Evolutionary conservation across 1,140 invertebrate genomes (phyloP).

Genomic region (Idris sp.): DNA sequence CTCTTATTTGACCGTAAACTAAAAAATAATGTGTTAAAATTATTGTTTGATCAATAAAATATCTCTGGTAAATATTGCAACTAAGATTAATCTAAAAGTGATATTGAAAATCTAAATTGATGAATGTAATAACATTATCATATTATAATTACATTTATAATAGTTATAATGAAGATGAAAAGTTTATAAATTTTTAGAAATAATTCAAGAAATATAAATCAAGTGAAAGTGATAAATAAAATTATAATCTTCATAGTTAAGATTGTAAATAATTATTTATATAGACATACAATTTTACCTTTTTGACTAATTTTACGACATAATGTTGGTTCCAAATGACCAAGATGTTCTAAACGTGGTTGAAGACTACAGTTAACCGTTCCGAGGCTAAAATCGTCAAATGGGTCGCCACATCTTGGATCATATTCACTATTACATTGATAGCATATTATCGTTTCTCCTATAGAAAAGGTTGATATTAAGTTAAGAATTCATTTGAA

Average conservation of each 20-base stretch:
- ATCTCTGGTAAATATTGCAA: too few species aligned
- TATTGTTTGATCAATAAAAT: too few species aligned
- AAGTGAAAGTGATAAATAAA: too few species aligned
- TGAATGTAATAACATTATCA: too few species aligned
- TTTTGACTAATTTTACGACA: conserved; percentile 89
- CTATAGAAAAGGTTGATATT: conserved; percentile 62
- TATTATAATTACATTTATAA: too few species aligned
- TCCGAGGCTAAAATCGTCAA: conserved; percentile 88
- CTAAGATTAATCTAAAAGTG: too few species aligned
- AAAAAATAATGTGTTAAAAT: conserved; percentile 65
- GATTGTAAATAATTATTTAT: conserved; percentile 2
- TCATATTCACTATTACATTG: conserved; percentile 92
- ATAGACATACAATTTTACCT: conserved; percentile 78
- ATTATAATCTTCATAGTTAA: too few species aligned
- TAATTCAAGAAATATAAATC: too few species aligned
- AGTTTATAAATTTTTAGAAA: too few species aligned
- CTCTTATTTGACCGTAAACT: conserved; percentile 86
- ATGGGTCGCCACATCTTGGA: conserved; percentile 90
- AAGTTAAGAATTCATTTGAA: too few species aligned
- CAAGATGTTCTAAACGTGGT: conserved; percentile 84
- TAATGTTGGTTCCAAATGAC: conserved; percentile 81
- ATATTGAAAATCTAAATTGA: too few species aligned
- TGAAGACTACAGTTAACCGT: conserved; percentile 89
- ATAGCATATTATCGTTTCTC: conserved; percentile 83
- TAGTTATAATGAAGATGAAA: too few species aligned